Percentiles rank a stretch among this genome's conserved stretches.
phyloP scores from a whole-genome alignment of 2,797 vertebrate genomes.

The Clarias platycephalus region DNA sequence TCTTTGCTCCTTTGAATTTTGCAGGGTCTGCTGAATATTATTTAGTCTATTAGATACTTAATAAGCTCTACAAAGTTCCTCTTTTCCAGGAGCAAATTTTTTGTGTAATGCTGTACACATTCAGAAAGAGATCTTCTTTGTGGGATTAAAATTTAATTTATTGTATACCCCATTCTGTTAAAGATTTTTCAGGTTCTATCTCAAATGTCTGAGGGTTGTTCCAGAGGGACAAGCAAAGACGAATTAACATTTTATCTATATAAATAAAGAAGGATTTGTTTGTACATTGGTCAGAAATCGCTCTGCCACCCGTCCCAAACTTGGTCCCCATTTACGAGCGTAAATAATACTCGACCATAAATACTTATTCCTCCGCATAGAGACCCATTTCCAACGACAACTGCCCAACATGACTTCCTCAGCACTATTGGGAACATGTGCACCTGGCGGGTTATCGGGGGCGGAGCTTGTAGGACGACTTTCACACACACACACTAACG shows the following conservation, averaged over 20 bases:
- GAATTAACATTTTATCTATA: not conserved
- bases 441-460: too few relatives aligned
- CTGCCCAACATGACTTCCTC: too few relatives aligned
- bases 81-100: not conserved
- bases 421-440: too few relatives aligned
- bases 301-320: too few relatives aligned
- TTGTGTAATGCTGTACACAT: not conserved
- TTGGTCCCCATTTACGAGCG: too few relatives aligned
- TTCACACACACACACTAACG: too few relatives aligned
- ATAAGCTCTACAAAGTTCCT: not conserved
- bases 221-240: not conserved
- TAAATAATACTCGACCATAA: too few relatives aligned
- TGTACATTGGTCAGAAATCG: too few relatives aligned
- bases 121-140: not conserved
- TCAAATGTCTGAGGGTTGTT: not conserved
- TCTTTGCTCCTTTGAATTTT: not conserved
- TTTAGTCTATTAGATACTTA: not conserved
- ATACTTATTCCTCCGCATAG: too few relatives aligned
- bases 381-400: too few relatives aligned
- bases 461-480: too few relatives aligned
- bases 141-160: not conserved
- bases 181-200: not conserved
- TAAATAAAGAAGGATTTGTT: too few relatives aligned
- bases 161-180: not conserved
- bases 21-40: not conserved